These are phyloP conservation scores for Tiliacea citrago DNA, from an alignment of 2,888 invertebrate genomes.

Conservation along the genomic window DNA sequence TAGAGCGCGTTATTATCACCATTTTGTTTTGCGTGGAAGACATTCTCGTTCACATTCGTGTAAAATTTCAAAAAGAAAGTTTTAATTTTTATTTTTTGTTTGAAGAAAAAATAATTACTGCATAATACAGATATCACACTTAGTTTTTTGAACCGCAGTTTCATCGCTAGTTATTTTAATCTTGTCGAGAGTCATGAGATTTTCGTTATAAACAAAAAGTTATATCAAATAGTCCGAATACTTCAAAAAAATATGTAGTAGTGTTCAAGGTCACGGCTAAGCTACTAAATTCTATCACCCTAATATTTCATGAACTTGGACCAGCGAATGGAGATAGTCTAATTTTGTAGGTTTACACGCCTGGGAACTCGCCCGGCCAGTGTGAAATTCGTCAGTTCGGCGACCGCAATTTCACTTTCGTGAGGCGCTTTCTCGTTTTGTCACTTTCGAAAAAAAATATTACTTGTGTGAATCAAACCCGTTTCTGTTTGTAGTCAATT, in stretches of 20 bases:
- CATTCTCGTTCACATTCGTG: slow-evolving; percentile 25
- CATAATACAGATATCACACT: not conserved
- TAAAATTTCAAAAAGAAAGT: not conserved
- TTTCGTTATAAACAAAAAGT: not conserved
- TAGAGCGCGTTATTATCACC: slow-evolving; percentile 6
- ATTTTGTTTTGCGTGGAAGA: not conserved
- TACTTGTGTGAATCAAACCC: slow-evolving; percentile 76
- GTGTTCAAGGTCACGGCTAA: slow-evolving; percentile 72
- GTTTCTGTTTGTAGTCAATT: slow-evolving; percentile 75
- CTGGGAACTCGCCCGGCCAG: slow-evolving; percentile 74
- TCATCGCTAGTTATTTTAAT: not conserved
- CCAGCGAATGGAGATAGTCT: slow-evolving; percentile 49
- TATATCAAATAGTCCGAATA: not conserved
- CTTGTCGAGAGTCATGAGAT: not conserved
- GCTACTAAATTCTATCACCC: slow-evolving; percentile 67
- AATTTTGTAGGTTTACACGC: slow-evolving; percentile 69
- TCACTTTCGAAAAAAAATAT: slow-evolving; percentile 84
- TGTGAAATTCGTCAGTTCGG: slow-evolving; percentile 84
- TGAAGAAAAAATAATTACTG: not conserved
- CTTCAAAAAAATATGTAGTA: not conserved
- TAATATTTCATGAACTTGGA: slow-evolving; percentile 50
- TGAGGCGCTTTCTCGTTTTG: slow-evolving; percentile 83
- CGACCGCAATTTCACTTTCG: slow-evolving; percentile 86
- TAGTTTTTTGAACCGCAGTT: not conserved
- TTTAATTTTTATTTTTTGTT: no score